Evolutionary conservation across 2,888 invertebrate species (phyloP).

Genomic region (Creontiades dilutus): DNA sequence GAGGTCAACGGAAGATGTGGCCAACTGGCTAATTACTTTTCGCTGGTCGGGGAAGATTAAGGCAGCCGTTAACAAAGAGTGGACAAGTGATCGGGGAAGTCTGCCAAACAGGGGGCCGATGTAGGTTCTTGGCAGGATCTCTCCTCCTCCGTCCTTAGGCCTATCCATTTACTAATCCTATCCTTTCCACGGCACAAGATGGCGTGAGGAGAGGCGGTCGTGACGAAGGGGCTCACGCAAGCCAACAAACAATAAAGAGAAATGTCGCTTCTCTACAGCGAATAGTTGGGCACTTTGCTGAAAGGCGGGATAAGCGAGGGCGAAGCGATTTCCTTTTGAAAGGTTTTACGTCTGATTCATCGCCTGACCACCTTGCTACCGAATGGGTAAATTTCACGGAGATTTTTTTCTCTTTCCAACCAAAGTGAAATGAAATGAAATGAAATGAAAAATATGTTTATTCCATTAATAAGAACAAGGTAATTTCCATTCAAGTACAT

Average conservation of each 20-base stretch:
- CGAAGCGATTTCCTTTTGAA: background rate
- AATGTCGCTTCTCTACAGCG: background rate
- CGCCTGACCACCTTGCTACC: too few species aligned
- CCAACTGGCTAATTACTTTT: slow-evolving; percentile 66
- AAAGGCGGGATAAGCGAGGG: background rate
- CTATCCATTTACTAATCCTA: slow-evolving; percentile 55
- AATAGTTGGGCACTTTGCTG: background rate
- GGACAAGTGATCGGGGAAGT: slow-evolving; percentile 68
- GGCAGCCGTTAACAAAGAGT: slow-evolving; percentile 63
- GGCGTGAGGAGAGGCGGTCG: slow-evolving; percentile 29
- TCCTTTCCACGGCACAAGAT: background rate
- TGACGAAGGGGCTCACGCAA: background rate
- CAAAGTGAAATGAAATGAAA: too few species aligned
- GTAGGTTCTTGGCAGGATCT: slow-evolving; percentile 63
- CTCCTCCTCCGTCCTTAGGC: slow-evolving; percentile 38
- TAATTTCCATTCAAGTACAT: too few species aligned
- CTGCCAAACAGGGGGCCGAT: slow-evolving; percentile 53
- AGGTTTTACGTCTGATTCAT: background rate
- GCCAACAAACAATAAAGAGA: slow-evolving; percentile 29
- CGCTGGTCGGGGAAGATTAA: slow-evolving; percentile 58
- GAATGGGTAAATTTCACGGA: too few species aligned
- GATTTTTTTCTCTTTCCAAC: too few species aligned
- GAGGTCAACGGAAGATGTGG: slow-evolving; percentile 50
- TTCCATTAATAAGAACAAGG: too few species aligned
- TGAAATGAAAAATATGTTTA: too few species aligned